A percentile compares a stretch with the other conserved stretches of the same genome.
phyloP scores from a whole-genome alignment of 2,797 vertebrate genomes.

The Pseudochaenichthys georgianus region DNA sequence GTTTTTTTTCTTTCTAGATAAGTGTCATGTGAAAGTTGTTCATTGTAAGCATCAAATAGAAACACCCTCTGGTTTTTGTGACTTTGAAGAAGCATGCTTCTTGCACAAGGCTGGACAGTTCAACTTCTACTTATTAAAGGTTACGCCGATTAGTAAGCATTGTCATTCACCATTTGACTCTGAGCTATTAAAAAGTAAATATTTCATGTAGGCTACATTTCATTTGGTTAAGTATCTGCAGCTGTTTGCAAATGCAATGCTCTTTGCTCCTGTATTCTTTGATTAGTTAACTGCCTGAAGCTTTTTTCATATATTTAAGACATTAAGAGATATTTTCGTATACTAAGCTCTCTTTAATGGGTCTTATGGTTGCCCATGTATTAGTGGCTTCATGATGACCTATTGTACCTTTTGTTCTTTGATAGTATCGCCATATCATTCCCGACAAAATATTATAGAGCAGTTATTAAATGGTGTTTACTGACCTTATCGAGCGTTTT shows the following conservation, averaged over 20 bases:
- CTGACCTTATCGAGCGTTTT: not conserved
- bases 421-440: not conserved
- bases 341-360: not conserved
- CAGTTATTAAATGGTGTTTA: constrained; percentile 4
- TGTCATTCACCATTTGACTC: constrained; percentile 16
- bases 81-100: constrained; percentile 11
- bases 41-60: constrained; percentile 32
- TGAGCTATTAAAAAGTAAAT: constrained; percentile 2
- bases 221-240: not conserved
- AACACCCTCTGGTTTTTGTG: constrained; percentile 36
- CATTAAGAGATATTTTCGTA: not conserved
- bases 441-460: not conserved
- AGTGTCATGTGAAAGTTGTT: constrained; percentile 40
- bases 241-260: not conserved
- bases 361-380: not conserved
- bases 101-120: constrained; percentile 4
- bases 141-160: constrained; percentile 9
- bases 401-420: not conserved
- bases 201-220: not conserved
- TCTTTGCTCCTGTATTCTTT: not conserved
- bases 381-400: not conserved
- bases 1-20: not conserved
- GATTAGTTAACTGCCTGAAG: not conserved
- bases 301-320: not conserved
- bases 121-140: constrained; percentile 13